These are phyloP conservation scores for Stigmatopora argus DNA, from an alignment of 2,113 vertebrate genomes.

Conservation along the genomic window DNA sequence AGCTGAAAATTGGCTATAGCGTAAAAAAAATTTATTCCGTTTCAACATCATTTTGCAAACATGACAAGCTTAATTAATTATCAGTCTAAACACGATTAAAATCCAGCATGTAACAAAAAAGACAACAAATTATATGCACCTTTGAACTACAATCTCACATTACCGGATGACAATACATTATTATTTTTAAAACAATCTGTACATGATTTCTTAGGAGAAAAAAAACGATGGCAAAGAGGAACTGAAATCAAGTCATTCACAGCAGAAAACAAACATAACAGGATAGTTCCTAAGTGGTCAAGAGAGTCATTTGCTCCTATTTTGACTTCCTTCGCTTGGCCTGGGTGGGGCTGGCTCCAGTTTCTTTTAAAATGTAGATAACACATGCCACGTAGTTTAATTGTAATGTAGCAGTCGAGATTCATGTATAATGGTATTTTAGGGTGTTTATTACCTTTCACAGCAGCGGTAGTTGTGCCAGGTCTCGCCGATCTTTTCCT, in stretches of 20 bases:
- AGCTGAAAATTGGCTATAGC: slow-evolving; percentile 34
- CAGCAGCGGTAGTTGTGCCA: slow-evolving; percentile 71
- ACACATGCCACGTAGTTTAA: not conserved
- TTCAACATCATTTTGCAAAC: slow-evolving; percentile 71
- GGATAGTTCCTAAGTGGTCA: slow-evolving; percentile 81
- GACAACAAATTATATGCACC: slow-evolving; percentile 58
- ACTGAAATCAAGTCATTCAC: slow-evolving; percentile 77
- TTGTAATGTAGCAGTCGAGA: not conserved
- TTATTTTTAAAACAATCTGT: slow-evolving; percentile 81
- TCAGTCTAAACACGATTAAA: slow-evolving; percentile 67
- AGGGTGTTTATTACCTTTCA: slow-evolving; percentile 77
- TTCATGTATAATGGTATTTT: not conserved
- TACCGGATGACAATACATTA: slow-evolving; percentile 61
- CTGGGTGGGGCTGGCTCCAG: slow-evolving; percentile 87
- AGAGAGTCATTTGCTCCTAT: slow-evolving; percentile 68
- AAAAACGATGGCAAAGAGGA: slow-evolving; percentile 67
- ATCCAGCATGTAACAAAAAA: slow-evolving; percentile 71
- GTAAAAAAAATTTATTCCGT: slow-evolving; percentile 72
- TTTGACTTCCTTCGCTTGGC: slow-evolving; percentile 98
- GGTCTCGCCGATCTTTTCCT: slow-evolving; percentile 87
- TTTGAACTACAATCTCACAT: slow-evolving; percentile 67
- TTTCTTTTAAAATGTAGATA: slow-evolving; percentile 69
- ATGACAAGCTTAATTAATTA: slow-evolving; percentile 57
- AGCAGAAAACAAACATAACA: slow-evolving; percentile 77
- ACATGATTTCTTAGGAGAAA: slow-evolving; percentile 78